phyloP scores from a whole-genome alignment of 2,113 vertebrate genomes.

The Istiophorus platypterus region DNA sequence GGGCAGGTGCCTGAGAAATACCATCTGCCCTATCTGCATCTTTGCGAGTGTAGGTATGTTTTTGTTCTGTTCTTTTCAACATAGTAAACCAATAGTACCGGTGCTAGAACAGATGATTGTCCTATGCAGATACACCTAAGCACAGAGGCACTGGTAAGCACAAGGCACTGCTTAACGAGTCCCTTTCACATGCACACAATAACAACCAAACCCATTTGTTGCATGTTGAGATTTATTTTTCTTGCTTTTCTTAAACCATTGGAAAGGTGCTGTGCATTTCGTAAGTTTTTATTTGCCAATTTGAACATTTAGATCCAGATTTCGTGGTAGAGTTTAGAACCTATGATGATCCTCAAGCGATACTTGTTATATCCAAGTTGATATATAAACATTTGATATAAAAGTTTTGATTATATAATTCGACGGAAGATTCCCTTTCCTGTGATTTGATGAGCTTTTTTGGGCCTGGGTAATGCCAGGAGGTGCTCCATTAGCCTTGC shows the following conservation, averaged over 20 bases:
- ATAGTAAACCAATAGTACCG: neutral
- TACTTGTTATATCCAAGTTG: too few species aligned
- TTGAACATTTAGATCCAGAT: neutral
- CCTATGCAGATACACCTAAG: slow-evolving; percentile 30
- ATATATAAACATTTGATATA: too few species aligned
- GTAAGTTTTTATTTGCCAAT: neutral
- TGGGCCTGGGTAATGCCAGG: too few species aligned
- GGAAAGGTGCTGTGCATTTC: neutral
- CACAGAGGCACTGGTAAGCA: neutral
- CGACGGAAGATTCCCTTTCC: too few species aligned
- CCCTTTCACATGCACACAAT: neutral
- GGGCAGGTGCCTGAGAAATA: slow-evolving; percentile 13
- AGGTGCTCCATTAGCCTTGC: too few species aligned
- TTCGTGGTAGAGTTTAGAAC: neutral
- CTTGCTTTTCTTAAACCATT: neutral
- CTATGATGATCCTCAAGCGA: too few species aligned
- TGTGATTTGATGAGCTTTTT: too few species aligned
- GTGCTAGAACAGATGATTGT: neutral
- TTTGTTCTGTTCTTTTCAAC: slow-evolving; percentile 19
- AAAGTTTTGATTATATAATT: too few species aligned
- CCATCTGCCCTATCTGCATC: slow-evolving; percentile 17
- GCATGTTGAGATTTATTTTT: neutral
- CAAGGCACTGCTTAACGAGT: neutral
- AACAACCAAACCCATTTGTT: slow-evolving; percentile 25
- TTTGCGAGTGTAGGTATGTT: slow-evolving; percentile 26